Base-by-base conservation (phyloP, 2,797 vertebrate genomes). In the Phrynocephalus forsythii region DNA sequence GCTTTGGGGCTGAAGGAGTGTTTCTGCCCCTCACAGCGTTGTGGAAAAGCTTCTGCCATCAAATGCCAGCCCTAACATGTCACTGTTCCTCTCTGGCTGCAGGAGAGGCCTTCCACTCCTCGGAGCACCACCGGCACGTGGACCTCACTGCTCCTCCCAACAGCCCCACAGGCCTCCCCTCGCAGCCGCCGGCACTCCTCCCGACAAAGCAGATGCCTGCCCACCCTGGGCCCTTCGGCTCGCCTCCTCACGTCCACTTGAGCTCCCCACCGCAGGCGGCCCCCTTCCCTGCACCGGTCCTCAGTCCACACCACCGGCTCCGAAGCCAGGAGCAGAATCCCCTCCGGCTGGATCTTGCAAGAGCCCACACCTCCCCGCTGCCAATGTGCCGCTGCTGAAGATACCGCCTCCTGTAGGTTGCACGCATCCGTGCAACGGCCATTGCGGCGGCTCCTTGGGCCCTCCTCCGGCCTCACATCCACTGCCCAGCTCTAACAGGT, bases 61-160 rank as follows among this genome's bases (percentile, higher is more conserved):
- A 30, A 22, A 22, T 28, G 22, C 11, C 20, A 6, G 60, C 13
- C 48, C 60, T 94, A 94, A 96, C 72, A 69, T 56, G 0, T 87
- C 30, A 88, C 86, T 89, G 86, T 81, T 94, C 68, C 81, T 67
- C 18, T 91, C 50, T 85, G 28, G 91, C 88, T 94, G 82, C 96
- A 99, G 99, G 99, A 95, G 99, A 99, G 97, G 98, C 98, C 95
- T 99, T 99, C 96, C 98, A 98, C 95, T 97, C 98, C 94, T 97
- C 93, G 92, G 99, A 99, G 94, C 98, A 98, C 93, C 98, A 98
- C 96, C 98, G 98, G 96, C 98, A 98, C 93, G 97, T 98, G 92
- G 98, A 99, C 96, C 98, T 99, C 95, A 98, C 98, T 71, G 99
- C 98, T 95, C 99, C 99, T 79, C 99, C 99, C 92, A 99, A 99